phyloP scores from a whole-genome alignment of 2,113 vertebrate genomes.

The Procavia capensis region DNA sequence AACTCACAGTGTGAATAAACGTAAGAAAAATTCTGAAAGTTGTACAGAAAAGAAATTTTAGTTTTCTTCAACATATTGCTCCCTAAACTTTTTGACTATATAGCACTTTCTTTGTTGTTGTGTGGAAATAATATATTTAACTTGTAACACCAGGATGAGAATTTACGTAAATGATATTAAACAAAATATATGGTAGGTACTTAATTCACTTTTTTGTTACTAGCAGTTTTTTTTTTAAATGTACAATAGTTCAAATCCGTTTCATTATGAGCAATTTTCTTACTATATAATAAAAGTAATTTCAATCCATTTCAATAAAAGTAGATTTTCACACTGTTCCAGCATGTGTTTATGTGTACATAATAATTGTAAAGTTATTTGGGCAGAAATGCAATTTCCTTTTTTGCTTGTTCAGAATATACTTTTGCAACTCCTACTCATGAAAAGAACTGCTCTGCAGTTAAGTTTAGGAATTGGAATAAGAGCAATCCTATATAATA shows the following conservation, averaged over 20 bases:
- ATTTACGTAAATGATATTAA: not conserved
- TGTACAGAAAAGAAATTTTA: not conserved
- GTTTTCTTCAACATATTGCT: not conserved
- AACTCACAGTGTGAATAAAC: not conserved
- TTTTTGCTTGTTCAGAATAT: not conserved
- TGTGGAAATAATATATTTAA: not conserved
- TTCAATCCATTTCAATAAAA: constrained; percentile 28
- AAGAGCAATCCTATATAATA: not conserved
- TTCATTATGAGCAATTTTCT: not conserved
- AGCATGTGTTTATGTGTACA: not conserved
- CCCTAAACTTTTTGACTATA: not conserved
- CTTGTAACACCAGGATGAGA: not conserved
- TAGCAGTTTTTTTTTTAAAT: not conserved
- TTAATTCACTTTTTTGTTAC: not conserved
- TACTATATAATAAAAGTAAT: not conserved
- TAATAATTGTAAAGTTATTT: not conserved
- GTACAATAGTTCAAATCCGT: not conserved
- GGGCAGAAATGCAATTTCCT: not conserved
- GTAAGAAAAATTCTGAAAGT: not conserved
- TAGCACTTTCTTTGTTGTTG: not conserved
- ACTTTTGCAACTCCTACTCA: not conserved
- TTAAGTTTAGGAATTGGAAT: not conserved
- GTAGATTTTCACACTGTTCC: not conserved
- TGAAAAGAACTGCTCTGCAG: not conserved
- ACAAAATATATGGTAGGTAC: not conserved